phyloP scores from a whole-genome alignment of 2,888 invertebrate genomes.

The Augochlorella aurata region DNA sequence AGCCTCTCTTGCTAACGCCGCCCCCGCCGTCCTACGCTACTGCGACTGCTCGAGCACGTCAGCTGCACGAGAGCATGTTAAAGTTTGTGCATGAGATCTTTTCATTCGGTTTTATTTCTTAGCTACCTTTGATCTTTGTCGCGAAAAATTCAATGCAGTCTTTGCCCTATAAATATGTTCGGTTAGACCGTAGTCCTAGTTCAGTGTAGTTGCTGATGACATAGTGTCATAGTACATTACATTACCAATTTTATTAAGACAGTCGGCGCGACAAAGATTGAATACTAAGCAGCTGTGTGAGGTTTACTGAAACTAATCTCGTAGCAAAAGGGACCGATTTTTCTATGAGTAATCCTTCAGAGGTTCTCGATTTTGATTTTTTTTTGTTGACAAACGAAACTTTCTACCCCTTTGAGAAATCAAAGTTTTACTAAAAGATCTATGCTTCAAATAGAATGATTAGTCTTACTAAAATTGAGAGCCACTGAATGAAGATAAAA shows the following conservation, averaged over 20 bases:
- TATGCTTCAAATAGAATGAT: neutral
- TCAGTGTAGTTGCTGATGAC: neutral
- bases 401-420: too few relatives aligned
- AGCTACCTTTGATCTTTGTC: slow-evolving; percentile 49
- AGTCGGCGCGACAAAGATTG: slow-evolving; percentile 42
- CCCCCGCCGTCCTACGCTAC: slow-evolving; percentile 86
- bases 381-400: too few relatives aligned
- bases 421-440: too few relatives aligned
- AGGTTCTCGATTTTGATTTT: neutral
- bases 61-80: slow-evolving; percentile 82
- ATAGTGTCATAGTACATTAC: neutral
- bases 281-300: slow-evolving; percentile 7
- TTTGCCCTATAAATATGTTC: neutral
- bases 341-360: neutral
- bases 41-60: slow-evolving; percentile 83
- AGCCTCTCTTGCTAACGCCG: slow-evolving; percentile 83
- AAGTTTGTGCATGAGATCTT: slow-evolving; percentile 83
- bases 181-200: neutral
- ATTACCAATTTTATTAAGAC: neutral
- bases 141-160: neutral
- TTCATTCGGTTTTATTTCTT: slow-evolving; percentile 71
- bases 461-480: neutral
- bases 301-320: slow-evolving; percentile 35
- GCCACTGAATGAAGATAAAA: neutral
- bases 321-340: slow-evolving; percentile 21